A percentile compares a stretch with the other conserved stretches of the same genome.
Conservation (phyloP, 2,113 vertebrate genomes). For the Paradoxurus hermaphroditus region DNA sequence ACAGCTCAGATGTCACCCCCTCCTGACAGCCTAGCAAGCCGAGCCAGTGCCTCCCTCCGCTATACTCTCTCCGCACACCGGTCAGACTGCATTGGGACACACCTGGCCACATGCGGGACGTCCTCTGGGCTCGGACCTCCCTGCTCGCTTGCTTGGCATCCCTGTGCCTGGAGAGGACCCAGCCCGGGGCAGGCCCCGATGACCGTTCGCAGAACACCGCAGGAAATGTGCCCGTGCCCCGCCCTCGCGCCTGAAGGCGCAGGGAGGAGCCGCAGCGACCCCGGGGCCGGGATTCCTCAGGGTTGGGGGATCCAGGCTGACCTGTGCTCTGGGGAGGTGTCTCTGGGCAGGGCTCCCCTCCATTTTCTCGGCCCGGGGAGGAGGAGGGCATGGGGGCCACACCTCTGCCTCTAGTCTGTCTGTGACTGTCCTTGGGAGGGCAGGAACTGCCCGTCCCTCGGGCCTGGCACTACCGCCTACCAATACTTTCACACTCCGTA, state of each 20-base stretch:
- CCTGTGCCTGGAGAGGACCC: neutral
- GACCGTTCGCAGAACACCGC: rapidly evolving
- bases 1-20: neutral
- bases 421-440: neutral
- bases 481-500: neutral
- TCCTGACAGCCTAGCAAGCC: neutral
- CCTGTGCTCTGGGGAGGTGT: neutral
- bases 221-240: rapidly evolving
- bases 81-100: neutral
- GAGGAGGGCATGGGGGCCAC: neutral
- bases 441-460: neutral
- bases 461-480: neutral
- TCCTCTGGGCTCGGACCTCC: neutral
- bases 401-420: neutral
- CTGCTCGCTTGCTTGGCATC: neutral
- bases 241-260: neutral
- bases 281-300: neutral
- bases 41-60: neutral
- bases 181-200: neutral
- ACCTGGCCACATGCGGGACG: neutral
- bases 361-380: neutral
- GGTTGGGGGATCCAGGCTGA: neutral
- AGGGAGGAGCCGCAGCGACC: neutral
- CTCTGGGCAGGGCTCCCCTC: neutral
- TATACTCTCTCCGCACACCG: rapidly evolving